Evolutionary conservation across 1,140 invertebrate genomes (phyloP), one percentile per base, ranked within the genome.

Genomic region (Octopus sinensis): DNA sequence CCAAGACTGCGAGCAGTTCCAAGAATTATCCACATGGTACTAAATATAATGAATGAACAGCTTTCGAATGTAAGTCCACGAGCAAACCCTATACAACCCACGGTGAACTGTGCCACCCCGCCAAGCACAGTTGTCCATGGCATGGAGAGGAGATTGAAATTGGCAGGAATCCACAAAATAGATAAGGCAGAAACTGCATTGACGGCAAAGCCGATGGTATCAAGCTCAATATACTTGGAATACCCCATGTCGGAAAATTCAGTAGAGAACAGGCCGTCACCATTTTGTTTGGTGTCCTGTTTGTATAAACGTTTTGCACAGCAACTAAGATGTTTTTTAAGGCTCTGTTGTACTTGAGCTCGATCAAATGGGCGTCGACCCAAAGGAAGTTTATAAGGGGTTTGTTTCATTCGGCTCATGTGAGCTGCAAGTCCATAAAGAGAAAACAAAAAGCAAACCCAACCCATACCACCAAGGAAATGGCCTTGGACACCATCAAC

Each of bases 11-110:
- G 53, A 10, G 84, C 81, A 4, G 85, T 80, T 6, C 87, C 87
- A 86, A 86, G 87, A 13, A 88, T 87, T 5, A 85, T 71, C 87
- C 87, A 88, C 30, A 88, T 79, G 0, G 81, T 80, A 7, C 85
- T 84, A 79, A 84, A 86, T 0, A 84, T 83, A 43, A 86, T 81
- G 81, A 86, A 87, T 1, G 85, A 83, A 81, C 84, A 86, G 78
- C 86, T 86, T 78, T 88, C 87, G 73, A 88, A 87, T 52, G 86
- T 86, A 52, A 86, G 52, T 4, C 87, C 87, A 79, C 85, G 73
- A 7, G 87, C 80, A 84, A 88, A 87, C 54, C 81, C 80, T 7
- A 88, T 79, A 73, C 84, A 87, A 3, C 85, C 87, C 0, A 87
- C 84, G 56, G 83, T 79, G 71, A 86, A 82, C 62, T 86, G 86